Base-by-base conservation (phyloP, 2,888 invertebrate species). In the Blastobasis lacticolella region DNA sequence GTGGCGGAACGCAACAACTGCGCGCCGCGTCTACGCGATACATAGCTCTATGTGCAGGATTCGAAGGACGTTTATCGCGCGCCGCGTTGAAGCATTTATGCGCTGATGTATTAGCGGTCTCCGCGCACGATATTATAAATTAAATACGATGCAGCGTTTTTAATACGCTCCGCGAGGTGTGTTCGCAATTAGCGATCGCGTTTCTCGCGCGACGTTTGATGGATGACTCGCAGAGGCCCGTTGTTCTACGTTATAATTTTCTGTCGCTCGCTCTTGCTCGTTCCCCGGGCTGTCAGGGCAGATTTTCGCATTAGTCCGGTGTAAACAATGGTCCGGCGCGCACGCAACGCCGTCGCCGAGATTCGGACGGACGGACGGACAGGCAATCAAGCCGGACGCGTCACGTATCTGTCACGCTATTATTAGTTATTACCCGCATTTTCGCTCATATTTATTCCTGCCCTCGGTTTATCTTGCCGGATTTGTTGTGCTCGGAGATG, bases 81-180 rank as follows among this genome's bases (percentile, higher is more conserved):
- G 51, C 4, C 36, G 37, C 10, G 37, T 9, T 10, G 36, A 40
- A 9, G 10, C 5, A 42, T 37, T 46, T 46, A 47, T 10, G 37
- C 10, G 42, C 10, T 5, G 4, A 10, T 6, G 42, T 42, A 5
- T 42, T 5, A 41, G 10, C 49, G 58, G 61, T 62, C 71, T 66
- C 58, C 64, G 72, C 71, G 68, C 64, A 72, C 73, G 74, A 73
- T 79, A 75, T 78, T 81, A 76, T 77, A 74, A 82, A 81, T 83
- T 82, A 81, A 82, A 84, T 80, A 69, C 71, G 71, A 72, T 80
- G 79, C 75, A 79, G 73, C 75, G 75, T 76, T 69, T 80, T 79
- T 79, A 78, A 76, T 80, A 69, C 64, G 69, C 65, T 71, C 67
- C 71, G 69, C 64, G 75, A 76, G 73, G 75, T 77, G 75, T 71